Evolutionary conservation across 1,140 invertebrate species (phyloP), one percentile per base, ranked within the genome.

Genomic region (Hydropsyche tenuis): DNA sequence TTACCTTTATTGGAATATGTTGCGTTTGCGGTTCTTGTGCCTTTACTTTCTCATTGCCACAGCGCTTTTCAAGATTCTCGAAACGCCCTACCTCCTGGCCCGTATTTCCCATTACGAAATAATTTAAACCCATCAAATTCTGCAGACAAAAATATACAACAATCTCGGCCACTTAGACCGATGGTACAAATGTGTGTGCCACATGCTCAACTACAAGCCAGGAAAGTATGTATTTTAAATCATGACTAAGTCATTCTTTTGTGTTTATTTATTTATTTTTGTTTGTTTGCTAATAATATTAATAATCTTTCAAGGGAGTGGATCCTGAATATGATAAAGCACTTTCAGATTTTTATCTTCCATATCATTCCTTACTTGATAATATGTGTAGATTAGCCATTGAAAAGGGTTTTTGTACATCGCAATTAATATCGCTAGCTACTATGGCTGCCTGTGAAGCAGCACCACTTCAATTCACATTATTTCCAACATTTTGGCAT

Each of bases 161-260:
- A 80, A 22, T 77, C 85, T 9, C 84, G 92, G 68, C 90, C 93
- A 12, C 88, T 92, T 0, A 82, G 93, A 45, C 93, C 94, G 0
- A 93, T 94, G 89, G 91, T 96, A 11, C 93, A 95, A 82, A 95
- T 96, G 93, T 90, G 92, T 46, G 90, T 95, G 14, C 92, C 93
- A 9, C 88, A 92, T 72, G 90, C 88, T 77, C 89, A 92, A 78
- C 79, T 94, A 70, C 91, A 92, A 83, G 85, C 90, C 74, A 82
- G 89, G 79, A 88, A 91, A 87, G 87, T 91, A 84, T 74, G 81
- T 82, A 46, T 82, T 76, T 18, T n/a, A n/a, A n/a, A n/a, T n/a
- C n/a, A n/a, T n/a, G n/a, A n/a, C n/a, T n/a, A n/a, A n/a, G n/a
- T n/a, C n/a, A 70, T 14, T 16, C 16, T 56, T 23, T 22, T 16